A percentile compares a stretch with the other conserved stretches of the same genome.
Evolutionary conservation across 2,888 invertebrate species (phyloP).

Genomic region (Synergus itoensis): DNA sequence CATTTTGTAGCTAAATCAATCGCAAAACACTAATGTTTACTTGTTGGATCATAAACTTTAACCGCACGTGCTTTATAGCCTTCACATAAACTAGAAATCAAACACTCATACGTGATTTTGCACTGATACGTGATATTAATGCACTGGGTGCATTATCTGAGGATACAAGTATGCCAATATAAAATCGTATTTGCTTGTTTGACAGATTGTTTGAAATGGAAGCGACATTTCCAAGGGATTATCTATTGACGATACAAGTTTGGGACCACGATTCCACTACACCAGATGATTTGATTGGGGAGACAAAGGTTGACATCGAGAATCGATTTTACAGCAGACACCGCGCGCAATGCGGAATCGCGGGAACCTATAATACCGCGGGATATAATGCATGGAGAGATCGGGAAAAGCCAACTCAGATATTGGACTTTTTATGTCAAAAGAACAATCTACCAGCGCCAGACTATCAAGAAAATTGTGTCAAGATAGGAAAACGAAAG

Average conservation of each 20-base stretch:
- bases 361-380: constrained; percentile 82
- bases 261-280: constrained; percentile 86
- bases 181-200: neutral
- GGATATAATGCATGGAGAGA: constrained; percentile 91
- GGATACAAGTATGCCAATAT: neutral
- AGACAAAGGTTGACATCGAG: constrained; percentile 91
- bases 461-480: constrained; percentile 78
- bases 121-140: neutral
- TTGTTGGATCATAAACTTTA: too few relatives aligned
- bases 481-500: constrained; percentile 79
- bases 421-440: constrained; percentile 85
- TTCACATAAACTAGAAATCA: neutral
- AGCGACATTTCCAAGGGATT: constrained; percentile 87
- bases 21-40: too few relatives aligned
- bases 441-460: constrained; percentile 83
- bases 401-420: constrained; percentile 84
- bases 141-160: neutral
- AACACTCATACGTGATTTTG: neutral
- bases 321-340: constrained; percentile 90
- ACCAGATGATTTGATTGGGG: constrained; percentile 90
- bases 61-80: too few relatives aligned
- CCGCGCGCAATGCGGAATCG: constrained; percentile 88
- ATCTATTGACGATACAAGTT: constrained; percentile 85
- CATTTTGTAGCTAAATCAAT: too few relatives aligned
- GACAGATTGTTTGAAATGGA: constrained; percentile 86